phyloP scores from a whole-genome alignment of 2,888 invertebrate species.

The Axea sp. region DNA sequence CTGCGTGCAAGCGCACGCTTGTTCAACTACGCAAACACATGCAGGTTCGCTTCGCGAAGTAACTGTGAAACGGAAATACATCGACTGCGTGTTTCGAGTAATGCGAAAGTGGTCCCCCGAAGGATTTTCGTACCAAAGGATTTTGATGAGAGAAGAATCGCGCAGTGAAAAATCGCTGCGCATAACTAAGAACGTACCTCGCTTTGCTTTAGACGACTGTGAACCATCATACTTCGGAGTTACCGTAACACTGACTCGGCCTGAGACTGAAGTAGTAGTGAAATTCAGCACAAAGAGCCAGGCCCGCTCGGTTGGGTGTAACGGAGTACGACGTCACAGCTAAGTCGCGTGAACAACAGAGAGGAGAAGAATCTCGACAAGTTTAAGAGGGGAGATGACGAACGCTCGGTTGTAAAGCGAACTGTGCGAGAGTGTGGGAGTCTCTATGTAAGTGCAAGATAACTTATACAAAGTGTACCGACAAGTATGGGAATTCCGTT shows the following conservation, averaged over 20 bases:
- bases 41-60: neutral
- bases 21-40: conserved; percentile 13
- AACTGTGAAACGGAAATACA: conserved; percentile 5
- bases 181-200: conserved; percentile 42
- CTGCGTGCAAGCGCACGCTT: neutral
- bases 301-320: conserved; percentile 18
- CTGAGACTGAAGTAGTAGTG: conserved; percentile 55
- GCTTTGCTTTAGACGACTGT: conserved; percentile 38
- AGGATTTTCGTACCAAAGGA: conserved; percentile 14
- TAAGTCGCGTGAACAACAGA: conserved; percentile 23
- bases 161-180: conserved; percentile 41
- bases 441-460: conserved; percentile 11
- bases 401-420: conserved; percentile 41
- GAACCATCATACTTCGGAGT: conserved; percentile 53
- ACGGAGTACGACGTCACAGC: conserved; percentile 4
- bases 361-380: conserved; percentile 17
- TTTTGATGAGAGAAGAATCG: conserved; percentile 18
- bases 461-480: conserved; percentile 26
- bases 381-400: conserved; percentile 54
- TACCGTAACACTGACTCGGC: conserved; percentile 55
- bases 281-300: conserved; percentile 45
- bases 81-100: conserved; percentile 5
- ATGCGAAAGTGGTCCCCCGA: neutral
- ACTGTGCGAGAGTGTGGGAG: conserved; percentile 26
- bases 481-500: conserved; percentile 19